Conservation (phyloP, 2,888 invertebrate genomes). For the Tribolium freemani region DNA sequence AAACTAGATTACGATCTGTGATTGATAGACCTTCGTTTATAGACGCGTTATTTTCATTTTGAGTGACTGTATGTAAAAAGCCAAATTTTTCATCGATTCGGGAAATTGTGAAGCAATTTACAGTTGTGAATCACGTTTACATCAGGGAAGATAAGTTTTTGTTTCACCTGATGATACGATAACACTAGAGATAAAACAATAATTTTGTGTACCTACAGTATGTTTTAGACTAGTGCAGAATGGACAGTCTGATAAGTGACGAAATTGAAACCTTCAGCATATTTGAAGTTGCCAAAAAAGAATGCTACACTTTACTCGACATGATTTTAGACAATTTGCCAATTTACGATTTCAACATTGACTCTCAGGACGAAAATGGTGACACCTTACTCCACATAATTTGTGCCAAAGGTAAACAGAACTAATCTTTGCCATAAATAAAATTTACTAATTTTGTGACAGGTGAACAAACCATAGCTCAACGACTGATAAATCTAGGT, state of each 20-base stretch:
- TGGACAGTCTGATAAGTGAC: neutral
- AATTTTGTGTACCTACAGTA: neutral
- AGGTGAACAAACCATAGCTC: slow-evolving; percentile 48
- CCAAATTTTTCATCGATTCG: too few species aligned
- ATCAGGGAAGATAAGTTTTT: neutral
- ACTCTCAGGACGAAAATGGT: slow-evolving; percentile 49
- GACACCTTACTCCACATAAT: slow-evolving; percentile 53
- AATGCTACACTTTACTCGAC: neutral
- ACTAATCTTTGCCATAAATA: too few species aligned
- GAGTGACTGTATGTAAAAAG: too few species aligned
- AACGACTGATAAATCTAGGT: slow-evolving; percentile 47
- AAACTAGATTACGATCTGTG: too few species aligned
- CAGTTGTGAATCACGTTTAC: neutral
- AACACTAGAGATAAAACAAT: neutral
- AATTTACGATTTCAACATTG: slow-evolving; percentile 51
- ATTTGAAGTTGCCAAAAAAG: neutral
- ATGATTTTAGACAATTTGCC: slow-evolving; percentile 51
- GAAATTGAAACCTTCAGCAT: slow-evolving; percentile 1
- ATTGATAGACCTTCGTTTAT: too few species aligned
- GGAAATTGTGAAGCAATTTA: neutral
- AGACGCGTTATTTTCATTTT: too few species aligned
- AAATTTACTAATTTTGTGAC: slow-evolving; percentile 23
- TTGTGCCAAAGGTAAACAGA: slow-evolving; percentile 47
- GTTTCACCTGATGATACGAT: neutral
- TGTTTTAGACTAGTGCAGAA: neutral